Base-by-base conservation (phyloP, 1,140 invertebrate species). In the Drosophila ercepeae region DNA sequence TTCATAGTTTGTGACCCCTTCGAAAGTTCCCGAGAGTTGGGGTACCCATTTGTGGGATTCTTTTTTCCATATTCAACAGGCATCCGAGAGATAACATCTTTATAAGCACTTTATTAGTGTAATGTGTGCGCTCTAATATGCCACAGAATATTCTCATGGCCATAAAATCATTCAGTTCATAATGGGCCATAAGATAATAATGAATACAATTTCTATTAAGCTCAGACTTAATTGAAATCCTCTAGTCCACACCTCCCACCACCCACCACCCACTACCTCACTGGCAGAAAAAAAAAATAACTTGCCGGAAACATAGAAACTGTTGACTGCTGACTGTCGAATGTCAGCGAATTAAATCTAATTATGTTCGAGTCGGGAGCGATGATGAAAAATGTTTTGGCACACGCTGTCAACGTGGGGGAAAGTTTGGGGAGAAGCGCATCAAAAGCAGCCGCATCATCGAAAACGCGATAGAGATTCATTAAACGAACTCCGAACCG, bases 281-380 rank as follows among this genome's bases (percentile, higher is more conserved):
- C 29, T 9, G 36, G 34, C n/a, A n/a, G n/a, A n/a, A n/a, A n/a
- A n/a, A 36, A 39, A 39, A 39, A 39, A 16, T 13, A 39, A 39
- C 13, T 14, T 14, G 1, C n/a, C 67, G 46, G 46, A 45, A 67
- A 27, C 63, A 65, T 42, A 18, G 59, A 59, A 49, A 14, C 45
- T 60, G 55, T 59, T 60, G 53, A 71, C 48, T 67, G 68, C 19
- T 48, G 68, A 11, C 45, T 53, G 67, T 72, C 81, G 75, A 79
- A 74, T 73, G 76, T 86, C 81, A 81, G 72, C 64, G 68, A 76
- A 86, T 84, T 79, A 84, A 76, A 72, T 79, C 63, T 70, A 79
- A 84, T 84, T 86, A 84, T 75, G 54, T 50, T 55, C 34, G 75
- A 73, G 70, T 86, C 69, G 64, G 63, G 21, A 51, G 61, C 63